phyloP scores from a whole-genome alignment of 1,140 invertebrate species.

The Gryllus bimaculatus region DNA sequence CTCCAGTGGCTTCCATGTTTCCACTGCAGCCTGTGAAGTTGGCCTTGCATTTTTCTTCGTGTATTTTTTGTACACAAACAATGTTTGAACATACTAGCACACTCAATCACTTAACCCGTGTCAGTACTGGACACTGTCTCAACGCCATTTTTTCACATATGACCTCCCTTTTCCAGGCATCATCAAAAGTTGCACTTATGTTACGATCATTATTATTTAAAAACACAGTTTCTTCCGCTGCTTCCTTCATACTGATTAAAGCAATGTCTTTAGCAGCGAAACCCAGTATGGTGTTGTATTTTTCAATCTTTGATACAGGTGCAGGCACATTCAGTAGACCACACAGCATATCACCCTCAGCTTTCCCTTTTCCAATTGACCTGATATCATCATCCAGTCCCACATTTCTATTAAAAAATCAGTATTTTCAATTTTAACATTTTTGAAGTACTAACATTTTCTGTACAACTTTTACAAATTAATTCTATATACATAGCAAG shows the following conservation, averaged over 20 bases:
- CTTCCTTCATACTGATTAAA: constrained; percentile 13
- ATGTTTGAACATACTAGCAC: constrained; percentile 22
- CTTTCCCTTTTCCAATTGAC: constrained; percentile 12
- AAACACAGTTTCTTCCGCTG: constrained; percentile 12
- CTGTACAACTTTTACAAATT: not conserved
- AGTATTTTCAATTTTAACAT: not conserved
- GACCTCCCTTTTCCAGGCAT: constrained; percentile 23
- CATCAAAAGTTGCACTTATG: constrained; percentile 22
- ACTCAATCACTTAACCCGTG: constrained; percentile 22
- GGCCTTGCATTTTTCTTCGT: constrained; percentile 17
- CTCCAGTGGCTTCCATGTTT: constrained; percentile 24
- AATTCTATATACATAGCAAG: not conserved
- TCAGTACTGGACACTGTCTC: constrained; percentile 22
- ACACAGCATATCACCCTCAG: constrained; percentile 11
- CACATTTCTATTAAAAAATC: constrained; percentile 11
- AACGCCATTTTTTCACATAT: constrained; percentile 21
- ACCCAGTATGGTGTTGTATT: constrained; percentile 9
- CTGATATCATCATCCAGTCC: not conserved
- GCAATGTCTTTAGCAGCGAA: constrained; percentile 7
- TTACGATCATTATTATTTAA: constrained; percentile 15
- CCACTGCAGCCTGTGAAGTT: constrained; percentile 21
- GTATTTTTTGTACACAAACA: constrained; percentile 19
- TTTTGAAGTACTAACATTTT: not conserved
- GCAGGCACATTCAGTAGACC: constrained; percentile 17
- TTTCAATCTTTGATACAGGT: constrained; percentile 16